Percentiles rank a stretch among this genome's conserved stretches.
Conservation (phyloP, 2,113 vertebrate species). For the Tauraco erythrolophus region DNA sequence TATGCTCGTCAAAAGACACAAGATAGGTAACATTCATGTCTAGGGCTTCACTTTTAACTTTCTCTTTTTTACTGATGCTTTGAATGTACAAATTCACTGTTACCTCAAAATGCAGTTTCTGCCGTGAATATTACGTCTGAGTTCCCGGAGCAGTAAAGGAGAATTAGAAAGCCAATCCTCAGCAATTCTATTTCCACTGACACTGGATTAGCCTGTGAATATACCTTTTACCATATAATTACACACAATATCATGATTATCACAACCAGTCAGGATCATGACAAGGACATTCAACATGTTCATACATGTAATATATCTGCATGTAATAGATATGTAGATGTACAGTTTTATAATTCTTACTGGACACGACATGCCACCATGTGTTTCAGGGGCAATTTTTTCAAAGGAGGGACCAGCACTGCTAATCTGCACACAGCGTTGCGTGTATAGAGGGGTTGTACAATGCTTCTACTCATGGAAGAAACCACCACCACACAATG, state of each 20-base stretch:
- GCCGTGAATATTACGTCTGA: not conserved
- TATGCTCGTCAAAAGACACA: not conserved
- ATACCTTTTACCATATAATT: not conserved
- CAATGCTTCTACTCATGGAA: not conserved
- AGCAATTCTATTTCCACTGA: not conserved
- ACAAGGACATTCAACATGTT: not conserved
- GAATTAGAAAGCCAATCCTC: not conserved
- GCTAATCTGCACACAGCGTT: fast-evolving
- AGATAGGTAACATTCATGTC: not conserved
- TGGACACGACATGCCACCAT: fast-evolving
- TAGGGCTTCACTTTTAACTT: not conserved
- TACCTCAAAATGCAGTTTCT: not conserved
- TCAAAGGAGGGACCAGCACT: not conserved
- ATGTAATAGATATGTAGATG: not conserved
- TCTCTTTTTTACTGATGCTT: not conserved
- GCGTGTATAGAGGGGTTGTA: not conserved
- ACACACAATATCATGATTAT: not conserved
- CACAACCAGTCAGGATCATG: not conserved
- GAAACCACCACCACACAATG: not conserved
- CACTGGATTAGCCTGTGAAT: not conserved
- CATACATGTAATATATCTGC: not conserved
- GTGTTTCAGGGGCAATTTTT: not conserved
- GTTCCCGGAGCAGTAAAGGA: not conserved
- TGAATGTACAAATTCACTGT: not conserved
- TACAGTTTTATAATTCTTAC: not conserved